Evolutionary conservation across 2,888 invertebrate species (phyloP).

Genomic region (Chrysolina oricalcia): DNA sequence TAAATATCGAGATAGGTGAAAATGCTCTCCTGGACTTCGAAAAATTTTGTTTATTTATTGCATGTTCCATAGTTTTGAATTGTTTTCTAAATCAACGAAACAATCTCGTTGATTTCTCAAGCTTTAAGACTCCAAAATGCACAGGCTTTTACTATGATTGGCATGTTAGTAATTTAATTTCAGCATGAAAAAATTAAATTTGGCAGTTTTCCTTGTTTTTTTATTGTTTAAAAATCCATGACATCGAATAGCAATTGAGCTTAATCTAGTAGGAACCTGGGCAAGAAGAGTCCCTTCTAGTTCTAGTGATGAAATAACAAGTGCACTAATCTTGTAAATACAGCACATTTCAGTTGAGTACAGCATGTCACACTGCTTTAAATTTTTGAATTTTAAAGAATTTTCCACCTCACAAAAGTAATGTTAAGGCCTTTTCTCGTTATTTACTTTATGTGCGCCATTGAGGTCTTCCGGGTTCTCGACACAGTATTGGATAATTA

Average conservation of each 20-base stretch:
- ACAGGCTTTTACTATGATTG: conserved; percentile 14
- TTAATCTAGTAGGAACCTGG: conserved; percentile 5
- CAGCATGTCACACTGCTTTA: conserved; percentile 40
- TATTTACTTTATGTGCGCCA: conserved; percentile 67
- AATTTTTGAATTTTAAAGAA: conserved; percentile 22
- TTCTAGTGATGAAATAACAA: background rate
- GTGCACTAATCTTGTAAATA: conserved; percentile 42
- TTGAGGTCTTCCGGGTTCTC: conserved; percentile 42
- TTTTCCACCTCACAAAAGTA: conserved; percentile 65
- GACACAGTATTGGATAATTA: conserved; percentile 40
- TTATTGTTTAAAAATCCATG: too few relatives aligned
- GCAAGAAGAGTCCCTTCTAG: background rate
- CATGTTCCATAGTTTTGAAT: conserved; percentile 10
- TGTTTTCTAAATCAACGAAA: background rate
- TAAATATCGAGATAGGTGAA: background rate
- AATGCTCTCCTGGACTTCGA: background rate
- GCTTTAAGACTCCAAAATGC: conserved; percentile 8
- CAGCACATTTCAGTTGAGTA: conserved; percentile 35
- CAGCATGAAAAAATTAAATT: background rate
- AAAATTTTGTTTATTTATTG: background rate
- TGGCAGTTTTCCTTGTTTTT: too few relatives aligned
- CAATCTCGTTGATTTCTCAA: background rate
- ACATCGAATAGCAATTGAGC: background rate
- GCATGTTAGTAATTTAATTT: background rate
- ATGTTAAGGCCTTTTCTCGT: conserved; percentile 61